These are phyloP conservation scores for Clytia hemisphaerica DNA, from an alignment of 30 jellyfish, hydroid and myxozoan species.

Conservation along the genomic window DNA sequence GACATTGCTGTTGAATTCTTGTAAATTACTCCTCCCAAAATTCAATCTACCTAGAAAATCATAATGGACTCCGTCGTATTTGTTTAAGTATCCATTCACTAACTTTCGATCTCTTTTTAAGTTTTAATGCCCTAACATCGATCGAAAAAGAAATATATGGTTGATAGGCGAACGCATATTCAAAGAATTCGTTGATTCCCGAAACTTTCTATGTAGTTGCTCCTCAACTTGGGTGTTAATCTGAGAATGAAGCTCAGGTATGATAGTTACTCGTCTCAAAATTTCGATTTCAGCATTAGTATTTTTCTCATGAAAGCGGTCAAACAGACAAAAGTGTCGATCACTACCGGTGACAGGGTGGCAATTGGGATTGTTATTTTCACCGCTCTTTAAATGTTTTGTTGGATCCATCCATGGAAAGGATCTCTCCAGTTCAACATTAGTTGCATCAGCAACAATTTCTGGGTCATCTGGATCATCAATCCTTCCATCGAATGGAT, in stretches of 20 bases:
- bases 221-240: conserved; percentile 47
- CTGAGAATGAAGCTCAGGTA: conserved; percentile 30
- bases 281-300: conserved; percentile 25
- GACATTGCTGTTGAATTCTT: no score
- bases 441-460: conserved; percentile 22
- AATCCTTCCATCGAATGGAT: conserved; percentile 33
- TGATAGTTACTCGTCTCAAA: conserved; percentile 28
- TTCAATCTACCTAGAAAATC: no score
- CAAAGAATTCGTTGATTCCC: neutral
- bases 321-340: conserved; percentile 32
- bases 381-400: neutral
- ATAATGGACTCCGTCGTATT: no score
- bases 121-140: conserved; percentile 6
- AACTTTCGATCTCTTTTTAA: conserved; percentile 26
- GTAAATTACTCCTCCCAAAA: no score
- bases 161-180: neutral
- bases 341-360: conserved; percentile 45
- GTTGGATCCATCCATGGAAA: conserved; percentile 35
- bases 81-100: no score
- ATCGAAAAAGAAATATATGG: neutral
- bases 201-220: conserved; percentile 24
- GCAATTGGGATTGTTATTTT: neutral
- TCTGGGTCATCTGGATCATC: conserved; percentile 11
- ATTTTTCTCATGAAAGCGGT: conserved; percentile 31
- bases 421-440: conserved; percentile 13